Evolutionary conservation across 2,797 vertebrate genomes (phyloP).

Genomic region (Phataginus tetradactyla): DNA sequence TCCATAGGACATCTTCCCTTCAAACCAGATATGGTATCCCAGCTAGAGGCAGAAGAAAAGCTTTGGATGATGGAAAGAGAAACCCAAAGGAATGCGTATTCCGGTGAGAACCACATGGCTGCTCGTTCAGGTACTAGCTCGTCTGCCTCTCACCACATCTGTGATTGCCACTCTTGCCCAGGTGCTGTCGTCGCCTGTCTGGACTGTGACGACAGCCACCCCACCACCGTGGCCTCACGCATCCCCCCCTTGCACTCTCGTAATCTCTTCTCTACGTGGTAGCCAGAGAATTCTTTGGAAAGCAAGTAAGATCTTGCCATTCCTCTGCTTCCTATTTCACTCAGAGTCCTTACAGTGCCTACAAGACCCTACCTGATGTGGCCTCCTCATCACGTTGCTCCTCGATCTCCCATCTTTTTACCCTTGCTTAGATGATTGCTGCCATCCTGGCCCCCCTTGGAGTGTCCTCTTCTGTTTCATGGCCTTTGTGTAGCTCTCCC

Average conservation of each 20-base stretch:
- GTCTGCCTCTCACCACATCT: rapidly evolving
- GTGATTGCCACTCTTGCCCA: rapidly evolving
- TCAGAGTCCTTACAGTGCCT: not conserved
- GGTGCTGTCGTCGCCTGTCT: not conserved
- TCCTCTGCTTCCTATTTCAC: not conserved
- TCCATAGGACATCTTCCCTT: conserved; percentile 50
- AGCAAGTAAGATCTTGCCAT: not conserved
- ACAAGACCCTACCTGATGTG: not conserved
- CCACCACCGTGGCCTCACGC: not conserved
- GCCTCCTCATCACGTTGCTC: not conserved
- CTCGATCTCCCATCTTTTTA: not conserved
- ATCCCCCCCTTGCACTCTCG: not conserved
- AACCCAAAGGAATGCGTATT: conserved; percentile 1
- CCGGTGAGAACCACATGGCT: not conserved
- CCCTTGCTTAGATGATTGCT: not conserved
- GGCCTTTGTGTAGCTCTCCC: not conserved
- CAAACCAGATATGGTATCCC: conserved; percentile 19
- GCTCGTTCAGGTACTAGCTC: not conserved
- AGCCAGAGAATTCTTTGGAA: not conserved
- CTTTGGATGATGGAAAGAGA: conserved; percentile 59
- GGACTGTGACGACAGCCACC: not conserved
- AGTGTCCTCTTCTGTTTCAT: not conserved
- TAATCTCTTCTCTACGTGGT: not conserved
- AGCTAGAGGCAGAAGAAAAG: conserved; percentile 60
- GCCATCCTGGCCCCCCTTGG: not conserved